Conservation (phyloP, 2,888 invertebrate species). For the Maniola hyperantus region DNA sequence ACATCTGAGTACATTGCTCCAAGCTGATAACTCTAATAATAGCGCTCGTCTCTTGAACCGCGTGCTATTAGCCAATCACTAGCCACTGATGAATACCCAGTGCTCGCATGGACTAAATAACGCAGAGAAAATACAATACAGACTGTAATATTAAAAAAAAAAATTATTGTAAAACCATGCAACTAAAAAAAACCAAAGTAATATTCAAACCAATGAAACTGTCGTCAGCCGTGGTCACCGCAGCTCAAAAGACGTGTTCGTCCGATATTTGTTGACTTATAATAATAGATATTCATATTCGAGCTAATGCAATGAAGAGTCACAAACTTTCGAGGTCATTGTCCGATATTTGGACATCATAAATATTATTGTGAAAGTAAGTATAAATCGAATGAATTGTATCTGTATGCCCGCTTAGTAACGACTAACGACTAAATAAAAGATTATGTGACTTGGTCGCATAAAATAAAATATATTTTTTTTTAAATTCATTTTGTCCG, state of each 20-base stretch:
- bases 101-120: conserved; percentile 11
- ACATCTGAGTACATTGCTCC: conserved; percentile 66
- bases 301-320: conserved; percentile 22
- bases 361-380: conserved; percentile 5
- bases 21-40: conserved; percentile 75
- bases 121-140: conserved; percentile 14
- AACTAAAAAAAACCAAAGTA: neutral
- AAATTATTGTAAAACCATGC: neutral
- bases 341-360: conserved; percentile 20
- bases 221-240: neutral
- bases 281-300: conserved; percentile 16
- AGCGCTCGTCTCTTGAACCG: conserved; percentile 62
- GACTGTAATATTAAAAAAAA: neutral
- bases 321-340: conserved; percentile 21
- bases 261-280: conserved; percentile 13
- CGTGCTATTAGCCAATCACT: conserved; percentile 54
- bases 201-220: neutral
- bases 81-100: conserved; percentile 25
- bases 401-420: conserved; percentile 19
- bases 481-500: conserved; percentile 35
- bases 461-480: conserved; percentile 32
- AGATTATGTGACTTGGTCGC: conserved; percentile 33
- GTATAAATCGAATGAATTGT: neutral
- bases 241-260: conserved; percentile 4
- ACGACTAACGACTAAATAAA: conserved; percentile 34